phyloP scores from a whole-genome alignment of 2,797 vertebrate species.

The Onychomys torridus region DNA sequence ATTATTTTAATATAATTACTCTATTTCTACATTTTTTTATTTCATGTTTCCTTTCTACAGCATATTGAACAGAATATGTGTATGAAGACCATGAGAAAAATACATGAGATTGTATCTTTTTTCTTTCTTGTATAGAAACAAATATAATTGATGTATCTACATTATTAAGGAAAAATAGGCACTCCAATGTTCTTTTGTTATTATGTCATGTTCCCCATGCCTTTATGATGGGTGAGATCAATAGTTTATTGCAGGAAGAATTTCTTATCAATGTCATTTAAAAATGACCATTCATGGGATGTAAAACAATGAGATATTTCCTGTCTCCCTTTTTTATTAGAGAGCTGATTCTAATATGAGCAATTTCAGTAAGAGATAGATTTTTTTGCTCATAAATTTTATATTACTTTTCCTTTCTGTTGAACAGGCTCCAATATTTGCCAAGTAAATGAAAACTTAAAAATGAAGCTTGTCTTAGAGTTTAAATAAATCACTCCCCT shows the following conservation, averaged over 20 bases:
- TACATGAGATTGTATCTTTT: background rate
- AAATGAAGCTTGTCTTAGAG: slow-evolving; percentile 35
- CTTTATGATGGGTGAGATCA: slow-evolving; percentile 72
- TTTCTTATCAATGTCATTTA: slow-evolving; percentile 82
- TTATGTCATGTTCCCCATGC: slow-evolving; percentile 73
- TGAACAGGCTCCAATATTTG: slow-evolving; percentile 59
- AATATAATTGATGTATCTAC: slow-evolving; percentile 28
- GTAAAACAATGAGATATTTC: slow-evolving; percentile 77
- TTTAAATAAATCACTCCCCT: slow-evolving; percentile 55
- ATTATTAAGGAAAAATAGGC: slow-evolving; percentile 54
- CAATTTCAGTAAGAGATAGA: slow-evolving; percentile 65
- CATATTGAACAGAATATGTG: slow-evolving; percentile 37
- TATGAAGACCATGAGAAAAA: slow-evolving; percentile 24
- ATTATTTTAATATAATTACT: slow-evolving; percentile 59
- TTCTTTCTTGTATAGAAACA: background rate
- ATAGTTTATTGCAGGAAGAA: slow-evolving; percentile 84
- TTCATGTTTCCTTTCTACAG: slow-evolving; percentile 12
- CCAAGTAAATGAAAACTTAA: slow-evolving; percentile 58
- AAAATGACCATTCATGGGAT: slow-evolving; percentile 68
- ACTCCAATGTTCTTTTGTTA: slow-evolving; percentile 62
- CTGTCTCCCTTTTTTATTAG: slow-evolving; percentile 80
- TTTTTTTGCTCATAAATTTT: slow-evolving; percentile 72
- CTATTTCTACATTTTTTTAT: slow-evolving; percentile 64
- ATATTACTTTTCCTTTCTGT: slow-evolving; percentile 53
- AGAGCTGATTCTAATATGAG: slow-evolving; percentile 69